Evolutionary conservation across 2,113 vertebrate species (phyloP).

Genomic region (Rhynchomys soricoides): DNA sequence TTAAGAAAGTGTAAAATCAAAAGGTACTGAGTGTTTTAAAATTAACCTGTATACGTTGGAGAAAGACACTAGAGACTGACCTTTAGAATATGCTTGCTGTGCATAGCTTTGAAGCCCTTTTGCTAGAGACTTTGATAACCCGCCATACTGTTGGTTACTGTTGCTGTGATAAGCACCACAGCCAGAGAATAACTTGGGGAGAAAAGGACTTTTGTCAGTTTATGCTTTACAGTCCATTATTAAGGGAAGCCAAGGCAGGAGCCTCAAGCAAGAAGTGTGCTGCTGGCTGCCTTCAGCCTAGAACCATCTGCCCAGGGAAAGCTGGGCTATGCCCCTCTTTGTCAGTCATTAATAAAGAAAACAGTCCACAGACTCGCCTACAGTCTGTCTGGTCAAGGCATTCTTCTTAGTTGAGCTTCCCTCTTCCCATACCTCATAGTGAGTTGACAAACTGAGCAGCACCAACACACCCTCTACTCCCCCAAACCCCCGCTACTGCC

Average conservation of each 20-base stretch:
- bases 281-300: not conserved
- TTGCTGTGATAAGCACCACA: not conserved
- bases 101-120: conserved; percentile 14
- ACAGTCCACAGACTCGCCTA: not conserved
- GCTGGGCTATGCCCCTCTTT: not conserved
- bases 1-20: not conserved
- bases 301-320: not conserved
- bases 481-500: too few species aligned
- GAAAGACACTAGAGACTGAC: conserved; percentile 29
- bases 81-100: not conserved
- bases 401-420: not conserved
- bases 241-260: not conserved
- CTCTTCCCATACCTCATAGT: not conserved
- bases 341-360: not conserved
- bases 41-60: not conserved
- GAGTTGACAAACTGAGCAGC: not conserved
- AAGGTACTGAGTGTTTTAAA: conserved; percentile 36
- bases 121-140: conserved; percentile 2
- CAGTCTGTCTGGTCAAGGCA: not conserved
- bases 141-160: not conserved
- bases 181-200: not conserved
- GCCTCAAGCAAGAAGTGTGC: not conserved
- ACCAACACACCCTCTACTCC: too few species aligned
- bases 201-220: not conserved
- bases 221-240: not conserved